These are phyloP conservation scores for Marcusenius ussheri DNA, from an alignment of 2,113 vertebrate species.

Conservation along the genomic window DNA sequence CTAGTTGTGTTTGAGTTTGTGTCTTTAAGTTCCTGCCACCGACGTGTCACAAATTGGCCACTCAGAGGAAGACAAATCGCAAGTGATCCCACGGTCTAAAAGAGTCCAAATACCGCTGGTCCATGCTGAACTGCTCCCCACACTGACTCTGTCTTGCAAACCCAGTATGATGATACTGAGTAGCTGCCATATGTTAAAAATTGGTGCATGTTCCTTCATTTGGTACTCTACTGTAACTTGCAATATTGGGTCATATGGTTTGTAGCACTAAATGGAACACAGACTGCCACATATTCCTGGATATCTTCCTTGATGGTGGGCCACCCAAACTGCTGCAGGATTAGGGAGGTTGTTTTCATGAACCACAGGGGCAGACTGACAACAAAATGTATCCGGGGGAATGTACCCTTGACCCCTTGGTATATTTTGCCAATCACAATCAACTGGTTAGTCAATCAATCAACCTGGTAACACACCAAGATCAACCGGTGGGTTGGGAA, in stretches of 20 bases:
- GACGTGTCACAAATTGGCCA: too few relatives aligned
- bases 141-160: too few relatives aligned
- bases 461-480: background rate
- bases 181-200: too few relatives aligned
- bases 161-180: too few relatives aligned
- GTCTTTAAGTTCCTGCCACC: too few relatives aligned
- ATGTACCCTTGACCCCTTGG: background rate
- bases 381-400: background rate
- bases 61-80: background rate
- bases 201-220: too few relatives aligned
- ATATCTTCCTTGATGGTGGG: background rate
- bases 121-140: too few relatives aligned
- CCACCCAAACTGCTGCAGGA: background rate
- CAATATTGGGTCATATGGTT: too few relatives aligned
- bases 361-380: background rate
- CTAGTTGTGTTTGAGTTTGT: too few relatives aligned
- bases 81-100: too few relatives aligned
- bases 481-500: background rate
- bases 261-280: background rate
- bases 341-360: background rate
- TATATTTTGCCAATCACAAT: background rate
- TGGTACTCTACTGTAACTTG: too few relatives aligned
- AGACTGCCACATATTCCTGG: background rate
- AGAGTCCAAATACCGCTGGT: too few relatives aligned
- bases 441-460: background rate